phyloP scores from a whole-genome alignment of 2,888 invertebrate genomes.

The Platycheirus albimanus region DNA sequence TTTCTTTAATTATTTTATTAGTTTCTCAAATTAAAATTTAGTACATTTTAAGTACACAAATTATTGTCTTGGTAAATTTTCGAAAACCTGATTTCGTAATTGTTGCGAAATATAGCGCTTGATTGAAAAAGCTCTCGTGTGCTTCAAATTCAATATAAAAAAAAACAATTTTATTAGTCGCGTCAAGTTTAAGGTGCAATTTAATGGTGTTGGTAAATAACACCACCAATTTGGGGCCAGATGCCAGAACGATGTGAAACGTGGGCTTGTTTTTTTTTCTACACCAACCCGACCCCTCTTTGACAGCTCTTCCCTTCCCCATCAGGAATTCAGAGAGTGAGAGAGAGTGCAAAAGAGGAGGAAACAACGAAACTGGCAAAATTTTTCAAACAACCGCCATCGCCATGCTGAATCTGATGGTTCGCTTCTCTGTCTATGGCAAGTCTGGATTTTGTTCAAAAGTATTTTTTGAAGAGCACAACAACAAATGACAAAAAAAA shows the following conservation, averaged over 20 bases:
- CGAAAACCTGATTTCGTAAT: neutral
- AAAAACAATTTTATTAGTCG: neutral
- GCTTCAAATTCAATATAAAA: neutral
- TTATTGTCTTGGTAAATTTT: neutral
- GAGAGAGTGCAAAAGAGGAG: constrained; percentile 1
- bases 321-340: neutral
- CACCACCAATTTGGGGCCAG: constrained; percentile 14
- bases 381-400: constrained; percentile 31
- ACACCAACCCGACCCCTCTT: too few species aligned
- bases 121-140: neutral
- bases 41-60: constrained; percentile 6
- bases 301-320: neutral
- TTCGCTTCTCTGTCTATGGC: constrained; percentile 65
- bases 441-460: constrained; percentile 65
- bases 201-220: constrained; percentile 1
- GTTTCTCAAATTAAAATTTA: neutral
- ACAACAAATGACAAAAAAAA: constrained; percentile 3
- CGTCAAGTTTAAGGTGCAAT: constrained; percentile 32
- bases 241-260: neutral
- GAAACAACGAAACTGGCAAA: constrained; percentile 1
- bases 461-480: constrained; percentile 28
- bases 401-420: constrained; percentile 36
- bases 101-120: neutral
- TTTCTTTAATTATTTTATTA: neutral
- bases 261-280: neutral